Base-by-base conservation (phyloP, 30 jellyfish, hydroid and myxozoan genomes). In the Calvadosia cruxmelitensis region DNA sequence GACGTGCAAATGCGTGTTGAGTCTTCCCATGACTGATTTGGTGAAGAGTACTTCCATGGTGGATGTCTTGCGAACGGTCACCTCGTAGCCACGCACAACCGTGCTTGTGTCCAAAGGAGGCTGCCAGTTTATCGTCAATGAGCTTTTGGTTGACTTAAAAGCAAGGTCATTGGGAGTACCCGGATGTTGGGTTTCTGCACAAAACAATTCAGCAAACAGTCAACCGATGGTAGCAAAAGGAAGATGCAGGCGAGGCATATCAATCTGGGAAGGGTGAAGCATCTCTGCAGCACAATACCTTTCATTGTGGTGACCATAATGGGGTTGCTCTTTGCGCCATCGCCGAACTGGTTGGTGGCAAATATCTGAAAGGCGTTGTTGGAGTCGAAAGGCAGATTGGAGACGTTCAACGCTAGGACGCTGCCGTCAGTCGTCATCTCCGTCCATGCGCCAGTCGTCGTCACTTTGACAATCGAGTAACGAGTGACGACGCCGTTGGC, bases 21-120 rank as follows among this genome's bases (percentile, higher is more conserved):
- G 16, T 66, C 82, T 31, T 16, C 83, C 82, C 26, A 29, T 27
- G 36, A 75, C 48, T 16, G 31, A 48, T 3, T 29, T 25, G 16
- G 31, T 25, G 33, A 66, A 35, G 2, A 75, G 48, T 50, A 53
- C 31, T 27, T n/a, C 75, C 2, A 33, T 49, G 0, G 82, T 73
- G 16, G 48, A n/a, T 5, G 3, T 0, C 15, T 49, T 81, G 42
- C 53, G 66, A 67, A 85, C 66, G 34, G 23, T 13, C 31, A 85
- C 70, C 66, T 78, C 70, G 77, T 85, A 85, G 1, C 96, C 93
- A 29, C 92, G 33, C 27, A 85, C 93, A n/a, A 85, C 92, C 2
- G 75, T 63, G 28, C 31, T 70, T 31, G 77, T 50, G 61, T 52
- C 53, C 7, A 35, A 29, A 53, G 93, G 93, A 2, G 93, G 91